phyloP scores from a whole-genome alignment of 2,888 invertebrate genomes.

The Meta bourneti region DNA sequence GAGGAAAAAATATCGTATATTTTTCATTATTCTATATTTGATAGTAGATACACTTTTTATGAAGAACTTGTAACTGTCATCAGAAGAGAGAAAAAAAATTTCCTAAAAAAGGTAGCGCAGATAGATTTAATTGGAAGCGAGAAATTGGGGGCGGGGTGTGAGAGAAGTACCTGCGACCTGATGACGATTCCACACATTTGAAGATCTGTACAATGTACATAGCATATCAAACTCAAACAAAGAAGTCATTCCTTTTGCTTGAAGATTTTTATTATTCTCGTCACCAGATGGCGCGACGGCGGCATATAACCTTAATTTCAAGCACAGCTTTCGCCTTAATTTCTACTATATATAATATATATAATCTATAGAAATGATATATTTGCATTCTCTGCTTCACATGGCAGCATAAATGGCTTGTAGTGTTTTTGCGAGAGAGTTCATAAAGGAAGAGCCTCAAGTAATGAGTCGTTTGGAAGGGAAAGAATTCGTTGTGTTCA shows the following conservation, averaged over 20 bases:
- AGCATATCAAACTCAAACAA: constrained; percentile 75
- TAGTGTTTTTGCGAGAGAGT: constrained; percentile 67
- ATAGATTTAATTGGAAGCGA: constrained; percentile 45
- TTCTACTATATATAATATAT: constrained; percentile 76
- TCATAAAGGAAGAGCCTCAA: constrained; percentile 59
- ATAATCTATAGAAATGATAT: constrained; percentile 76
- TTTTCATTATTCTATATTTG: constrained; percentile 77
- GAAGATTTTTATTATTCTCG: constrained; percentile 76
- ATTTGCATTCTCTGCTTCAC: constrained; percentile 77
- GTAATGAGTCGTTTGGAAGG: constrained; percentile 48
- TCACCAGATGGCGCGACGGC: constrained; percentile 76
- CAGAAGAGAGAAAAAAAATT: constrained; percentile 48
- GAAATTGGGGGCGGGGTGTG: constrained; percentile 40
- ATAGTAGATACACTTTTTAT: constrained; percentile 76
- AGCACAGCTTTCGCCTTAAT: constrained; percentile 77
- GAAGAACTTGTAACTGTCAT: constrained; percentile 73
- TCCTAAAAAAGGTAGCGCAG: constrained; percentile 45
- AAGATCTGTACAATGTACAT: constrained; percentile 77
- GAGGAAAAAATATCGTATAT: constrained; percentile 74
- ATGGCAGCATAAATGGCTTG: constrained; percentile 73
- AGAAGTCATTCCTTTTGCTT: constrained; percentile 75
- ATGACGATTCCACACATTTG: constrained; percentile 71
- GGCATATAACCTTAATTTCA: constrained; percentile 76
- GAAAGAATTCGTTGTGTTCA: constrained; percentile 62
- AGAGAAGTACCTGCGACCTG: constrained; percentile 70